Evolutionary conservation across 2,113 vertebrate genomes (phyloP).

Genomic region (Callocephalon fimbriatum): DNA sequence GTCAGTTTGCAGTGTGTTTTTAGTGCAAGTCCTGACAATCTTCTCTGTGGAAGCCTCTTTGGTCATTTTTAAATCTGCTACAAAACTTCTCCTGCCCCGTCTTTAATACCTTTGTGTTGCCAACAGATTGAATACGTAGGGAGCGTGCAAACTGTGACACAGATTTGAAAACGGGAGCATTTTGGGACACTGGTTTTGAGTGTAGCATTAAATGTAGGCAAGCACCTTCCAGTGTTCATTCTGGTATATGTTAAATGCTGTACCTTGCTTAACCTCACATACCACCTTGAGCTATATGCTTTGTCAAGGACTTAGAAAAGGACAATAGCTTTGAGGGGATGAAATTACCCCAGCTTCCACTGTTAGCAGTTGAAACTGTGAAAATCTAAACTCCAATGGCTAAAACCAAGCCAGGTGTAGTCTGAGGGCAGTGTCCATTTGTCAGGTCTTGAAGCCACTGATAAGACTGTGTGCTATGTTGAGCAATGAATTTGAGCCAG

Average conservation of each 20-base stretch:
- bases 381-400: background rate
- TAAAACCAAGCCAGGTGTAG: background rate
- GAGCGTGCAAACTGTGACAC: background rate
- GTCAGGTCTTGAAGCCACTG: background rate
- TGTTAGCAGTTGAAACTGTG: background rate
- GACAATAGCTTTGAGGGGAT: background rate
- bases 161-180: background rate
- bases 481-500: background rate
- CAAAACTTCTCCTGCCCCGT: background rate
- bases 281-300: background rate
- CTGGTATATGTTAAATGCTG: background rate
- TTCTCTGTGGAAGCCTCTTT: background rate
- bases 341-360: background rate
- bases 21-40: background rate
- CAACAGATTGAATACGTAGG: background rate
- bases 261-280: background rate
- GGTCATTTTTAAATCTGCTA: background rate
- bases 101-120: background rate
- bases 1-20: background rate
- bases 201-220: background rate
- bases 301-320: background rate
- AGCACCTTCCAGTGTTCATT: rapidly evolving
- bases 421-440: background rate
- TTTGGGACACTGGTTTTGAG: background rate
- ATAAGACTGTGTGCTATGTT: background rate